Percentiles rank a stretch among this genome's conserved stretches.
phyloP scores from a whole-genome alignment of 2,888 invertebrate species.

The Trypoxylon attenuatum region DNA sequence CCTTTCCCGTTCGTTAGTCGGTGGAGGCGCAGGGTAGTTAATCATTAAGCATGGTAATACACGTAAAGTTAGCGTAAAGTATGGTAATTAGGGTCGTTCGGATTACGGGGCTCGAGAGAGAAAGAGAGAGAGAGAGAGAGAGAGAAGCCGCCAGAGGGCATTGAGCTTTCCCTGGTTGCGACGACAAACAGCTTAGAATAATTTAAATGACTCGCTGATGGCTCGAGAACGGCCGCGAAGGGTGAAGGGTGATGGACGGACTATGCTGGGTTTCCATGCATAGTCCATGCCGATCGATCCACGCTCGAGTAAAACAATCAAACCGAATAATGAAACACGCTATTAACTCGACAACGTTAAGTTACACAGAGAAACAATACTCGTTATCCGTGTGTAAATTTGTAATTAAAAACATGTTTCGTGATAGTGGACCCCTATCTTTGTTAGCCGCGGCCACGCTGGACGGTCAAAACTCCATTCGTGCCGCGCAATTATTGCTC shows the following conservation, averaged over 20 bases:
- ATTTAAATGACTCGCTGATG: no score
- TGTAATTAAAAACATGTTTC: background rate
- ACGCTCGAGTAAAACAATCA: background rate
- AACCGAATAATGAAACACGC: background rate
- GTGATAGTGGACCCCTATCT: no score
- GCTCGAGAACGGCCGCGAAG: no score
- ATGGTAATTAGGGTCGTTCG: constrained; percentile 36
- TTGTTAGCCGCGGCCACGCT: constrained; percentile 4
- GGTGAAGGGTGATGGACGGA: no score
- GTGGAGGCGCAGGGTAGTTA: constrained; percentile 16
- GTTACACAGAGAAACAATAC: background rate
- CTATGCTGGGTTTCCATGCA: no score
- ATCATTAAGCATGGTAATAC: constrained; percentile 33
- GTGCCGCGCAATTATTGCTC: constrained; percentile 18
- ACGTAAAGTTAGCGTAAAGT: constrained; percentile 32
- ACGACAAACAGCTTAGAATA: constrained; percentile 43
- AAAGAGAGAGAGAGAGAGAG: constrained; percentile 3
- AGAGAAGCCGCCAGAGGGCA: background rate
- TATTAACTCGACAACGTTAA: background rate
- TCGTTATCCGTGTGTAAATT: background rate
- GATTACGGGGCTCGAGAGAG: constrained; percentile 19
- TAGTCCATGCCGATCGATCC: no score
- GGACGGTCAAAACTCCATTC: constrained; percentile 19
- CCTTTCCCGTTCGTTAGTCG: constrained; percentile 1
- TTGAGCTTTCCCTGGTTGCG: constrained; percentile 5